Evolutionary conservation across 2,888 invertebrate species (phyloP), one percentile per base, ranked within the genome.

Genomic region (Clistopyga incitator): DNA sequence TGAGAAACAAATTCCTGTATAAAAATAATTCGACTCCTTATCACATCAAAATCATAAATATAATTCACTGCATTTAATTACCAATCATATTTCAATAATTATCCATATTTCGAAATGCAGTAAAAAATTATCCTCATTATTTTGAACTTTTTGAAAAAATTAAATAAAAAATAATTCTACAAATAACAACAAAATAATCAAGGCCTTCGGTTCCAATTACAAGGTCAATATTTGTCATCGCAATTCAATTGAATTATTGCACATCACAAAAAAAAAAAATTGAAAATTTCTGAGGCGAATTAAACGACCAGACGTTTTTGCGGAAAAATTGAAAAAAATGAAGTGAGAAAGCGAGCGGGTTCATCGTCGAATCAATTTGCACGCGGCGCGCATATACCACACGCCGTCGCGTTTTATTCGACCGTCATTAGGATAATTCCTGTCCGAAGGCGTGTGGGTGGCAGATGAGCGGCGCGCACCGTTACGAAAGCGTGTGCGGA

Each of bases 391-490:
- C 38, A 84, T 79, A 68, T 20, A 68, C 29, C 71, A 54, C 74
- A 64, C 67, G 61, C 64, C 71, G 70, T 74, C 68, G 76, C 79
- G 76, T 67, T 56, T 84, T 54, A 78, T 86, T 86, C 87, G 86
- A 87, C 90, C 90, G 88, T 90, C 88, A 91, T 91, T 91, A 91
- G 89, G 90, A 90, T 91, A 90, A 91, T 91, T 90, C 86, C 88
- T 90, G 90, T 90, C 90, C 91, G 89, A 89, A 89, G 90, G 91
- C 90, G 87, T 88, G 91, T 90, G 90, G 90, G 90, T 90, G 91
- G 91, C 91, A 91, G 91, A 91, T 91, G 91, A 86, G 86, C 59
- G 64, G 42, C 34, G 20, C 67, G 84, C 84, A 86, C 85, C 86
- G 84, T 87, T 87, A 85, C 87, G 86, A 90, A 90, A 90, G 84